Evolutionary conservation across 2,888 invertebrate genomes (phyloP).

Genomic region (Phyto melanocephala): DNA sequence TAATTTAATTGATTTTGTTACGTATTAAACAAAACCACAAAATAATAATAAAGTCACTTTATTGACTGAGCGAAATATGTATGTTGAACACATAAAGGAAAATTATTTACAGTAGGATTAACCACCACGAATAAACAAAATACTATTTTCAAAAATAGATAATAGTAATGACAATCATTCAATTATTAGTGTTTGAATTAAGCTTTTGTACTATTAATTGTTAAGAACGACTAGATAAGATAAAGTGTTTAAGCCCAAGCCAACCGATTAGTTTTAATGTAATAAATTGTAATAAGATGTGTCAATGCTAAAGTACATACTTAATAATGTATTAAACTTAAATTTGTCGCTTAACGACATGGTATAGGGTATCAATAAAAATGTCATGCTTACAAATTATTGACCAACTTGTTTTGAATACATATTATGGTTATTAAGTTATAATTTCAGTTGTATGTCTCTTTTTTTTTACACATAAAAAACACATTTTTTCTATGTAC

Average conservation of each 20-base stretch:
- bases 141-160: neutral
- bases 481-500: neutral
- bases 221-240: too few species aligned
- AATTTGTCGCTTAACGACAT: neutral
- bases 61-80: neutral
- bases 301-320: too few species aligned
- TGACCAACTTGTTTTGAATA: conserved; percentile 34
- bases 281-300: too few species aligned
- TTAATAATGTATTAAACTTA: too few species aligned
- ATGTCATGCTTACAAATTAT: neutral
- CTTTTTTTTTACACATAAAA: neutral
- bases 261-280: too few species aligned
- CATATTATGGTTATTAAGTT: neutral
- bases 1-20: conserved; percentile 57
- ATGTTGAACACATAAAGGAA: neutral
- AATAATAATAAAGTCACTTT: neutral
- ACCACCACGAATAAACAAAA: neutral
- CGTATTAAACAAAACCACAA: conserved; percentile 24
- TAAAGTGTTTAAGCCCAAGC: too few species aligned
- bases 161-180: too few species aligned
- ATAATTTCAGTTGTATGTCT: neutral
- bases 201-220: too few species aligned
- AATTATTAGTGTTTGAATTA: too few species aligned
- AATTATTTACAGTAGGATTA: neutral
- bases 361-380: neutral